Evolutionary conservation across 1,140 invertebrate genomes (phyloP), one percentile per base, ranked within the genome.

Genomic region (Drosophila sp.): DNA sequence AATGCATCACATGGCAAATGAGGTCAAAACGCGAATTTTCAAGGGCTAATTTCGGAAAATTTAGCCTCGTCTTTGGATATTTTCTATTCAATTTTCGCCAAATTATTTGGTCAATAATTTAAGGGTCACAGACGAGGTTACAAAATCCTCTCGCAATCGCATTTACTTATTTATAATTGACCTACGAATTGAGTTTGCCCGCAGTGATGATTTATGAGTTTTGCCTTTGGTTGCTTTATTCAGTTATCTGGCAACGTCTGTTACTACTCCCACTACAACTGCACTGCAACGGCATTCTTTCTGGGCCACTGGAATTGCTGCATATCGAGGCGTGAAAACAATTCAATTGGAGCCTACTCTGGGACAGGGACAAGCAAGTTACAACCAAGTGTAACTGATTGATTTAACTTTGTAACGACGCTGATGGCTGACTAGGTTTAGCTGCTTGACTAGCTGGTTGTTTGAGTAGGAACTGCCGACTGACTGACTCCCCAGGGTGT

Each of bases 311-410:
- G 54, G 38, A 61, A 35, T 58, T 73, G 62, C 70, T 71, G 70
- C 25, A 50, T 72, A 54, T 47, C 40, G 74, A 63, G 64, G 38
- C 61, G 72, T 73, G 50, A 76, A 76, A 76, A 76, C 74, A 70
- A 76, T 76, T 76, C 74, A 76, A 76, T 76, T 76, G 66, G 54
- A 63, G 69, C 41, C 74, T 76, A 76, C 76, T 76, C 64, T 61
- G 3, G 30, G 4, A 35, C 7, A 35, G 23, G 6, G 32, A 60
- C 60, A 33, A 23, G 60, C 60, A 8, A 10, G 58, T 60, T 61
- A 54, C 66, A 76, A 61, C 41, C 66, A 73, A 76, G 74, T 76
- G 73, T 76, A 65, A 76, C 74, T 76, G 74, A 76, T 76, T 76
- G 74, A 76, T 76, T 76, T 76, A 76, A 70, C 74, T 76, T 75